Percentiles rank a stretch among this genome's conserved stretches.
Evolutionary conservation across 2,888 invertebrate genomes (phyloP).

Genomic region (Hesperia comma): DNA sequence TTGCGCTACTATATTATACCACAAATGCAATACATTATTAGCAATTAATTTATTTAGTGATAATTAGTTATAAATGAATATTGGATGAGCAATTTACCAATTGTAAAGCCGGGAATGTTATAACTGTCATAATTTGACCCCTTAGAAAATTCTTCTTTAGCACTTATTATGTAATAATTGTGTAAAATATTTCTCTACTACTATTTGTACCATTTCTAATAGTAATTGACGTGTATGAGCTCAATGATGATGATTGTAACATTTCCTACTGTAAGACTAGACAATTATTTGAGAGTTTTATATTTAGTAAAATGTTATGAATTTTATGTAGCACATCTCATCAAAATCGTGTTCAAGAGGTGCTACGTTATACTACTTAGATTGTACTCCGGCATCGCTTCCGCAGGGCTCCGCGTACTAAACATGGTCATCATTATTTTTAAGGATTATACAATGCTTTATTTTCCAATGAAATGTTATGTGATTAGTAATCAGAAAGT

Average conservation of each 20-base stretch:
- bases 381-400: slow-evolving; percentile 43
- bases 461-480: slow-evolving; percentile 39
- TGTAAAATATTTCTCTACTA: too few species aligned
- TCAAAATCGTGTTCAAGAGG: slow-evolving; percentile 57
- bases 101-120: not conserved
- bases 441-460: slow-evolving; percentile 33
- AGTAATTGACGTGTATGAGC: not conserved
- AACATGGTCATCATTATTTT: slow-evolving; percentile 26
- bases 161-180: too few species aligned
- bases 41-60: slow-evolving; percentile 44
- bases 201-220: not conserved
- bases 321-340: slow-evolving; percentile 42
- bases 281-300: slow-evolving; percentile 40
- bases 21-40: slow-evolving; percentile 35
- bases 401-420: slow-evolving; percentile 4
- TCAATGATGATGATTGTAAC: slow-evolving; percentile 4
- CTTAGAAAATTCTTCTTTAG: not conserved
- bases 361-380: slow-evolving; percentile 50
- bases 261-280: slow-evolving; percentile 16
- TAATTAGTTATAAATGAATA: slow-evolving; percentile 8
- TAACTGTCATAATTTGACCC: not conserved
- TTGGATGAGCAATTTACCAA: not conserved
- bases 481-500: slow-evolving; percentile 70
- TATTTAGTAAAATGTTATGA: slow-evolving; percentile 41
- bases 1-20: slow-evolving; percentile 29